Evolutionary conservation across 2,113 vertebrate species (phyloP), one percentile per base, ranked within the genome.

Genomic region (Platysternon megacephalum): DNA sequence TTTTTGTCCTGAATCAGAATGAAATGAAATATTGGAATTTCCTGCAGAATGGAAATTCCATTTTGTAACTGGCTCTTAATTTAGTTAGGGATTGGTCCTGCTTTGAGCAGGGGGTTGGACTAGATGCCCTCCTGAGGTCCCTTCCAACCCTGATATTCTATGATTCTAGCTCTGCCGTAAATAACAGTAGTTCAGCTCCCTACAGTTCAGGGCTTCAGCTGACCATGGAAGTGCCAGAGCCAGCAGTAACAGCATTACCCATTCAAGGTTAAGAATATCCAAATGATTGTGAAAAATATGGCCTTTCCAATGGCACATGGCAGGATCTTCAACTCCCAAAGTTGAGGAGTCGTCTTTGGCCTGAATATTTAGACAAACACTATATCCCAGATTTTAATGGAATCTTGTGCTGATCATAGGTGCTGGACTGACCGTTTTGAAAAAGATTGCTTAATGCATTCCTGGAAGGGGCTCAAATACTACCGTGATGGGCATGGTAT

Each of bases 361-460:
- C 74, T 82, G 87, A 48, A 92, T 58, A 17, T 55, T 83, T 55
- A 89, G 86, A 84, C 39, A 92, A 90, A 55, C 44, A 29, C 21
- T 89, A 12, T 42, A 14, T 76, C 72, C 72, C 39, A 24, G 21
- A 5, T 26, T 39, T 48, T 12, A 93, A 84, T 13, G 0, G 7
- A 93, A 55, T 83, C 93, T 48, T 90, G 46, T 68, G 95, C 89
- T 95, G 82, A 90, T 88, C 82, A 91, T 0, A 19, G 85, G 91
- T 95, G 87, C 2, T 1, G 94, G 85, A 88, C 84, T 96, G 92
- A 95, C 94, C 94, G 91, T 81, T 93, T 89, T 83, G 87, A 95
- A 94, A 80, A 95, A 72, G 1, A 5, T 95, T 78, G 76, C 76
- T 93, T 91, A 96, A 88, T 92, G 79, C n/a, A 46, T 97, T 96